Base-by-base conservation (phyloP, 2,888 invertebrate genomes). In the Dolichopus griseipennis region DNA sequence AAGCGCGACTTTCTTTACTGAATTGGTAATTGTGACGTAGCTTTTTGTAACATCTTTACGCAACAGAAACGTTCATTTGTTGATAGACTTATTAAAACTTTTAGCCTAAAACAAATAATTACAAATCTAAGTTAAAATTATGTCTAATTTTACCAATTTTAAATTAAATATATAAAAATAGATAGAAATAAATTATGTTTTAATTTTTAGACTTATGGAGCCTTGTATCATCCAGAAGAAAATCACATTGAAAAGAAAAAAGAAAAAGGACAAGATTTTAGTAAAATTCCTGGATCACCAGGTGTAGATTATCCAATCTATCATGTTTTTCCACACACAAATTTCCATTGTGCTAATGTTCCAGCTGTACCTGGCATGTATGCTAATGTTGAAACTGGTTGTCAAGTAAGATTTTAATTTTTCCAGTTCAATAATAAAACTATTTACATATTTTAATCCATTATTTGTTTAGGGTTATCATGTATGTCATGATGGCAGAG, bases 311-410 rank as follows among this genome's bases (percentile, higher is more conserved):
- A 88, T 81, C 93, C 93, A 0, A 83, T 92, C 67, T 92, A 88
- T 79, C 90, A 90, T 77, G 82, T 83, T 70, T 90, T 92, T 1
- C 93, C 93, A 0, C 85, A 87, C 41, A 93, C 93, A 21, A 85
- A 86, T 73, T 93, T 93, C 82, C 88, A 90, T 3, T 93, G 93
- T 76, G 84, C 86, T 66, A 85, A 88, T 73, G 92, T 93, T 61
- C 92, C 93, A 0, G 88, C 88, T 22, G 85, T 88, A 67, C 93
- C 93, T 2, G 93, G 93, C 73, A 93, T 93, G 88, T 93, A 93
- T 78, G 93, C 93, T n/a, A 92, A 93, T 76, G 88, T 91, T 1
- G 93, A 93, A 79, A 89, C 93, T 72, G 92, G 91, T 68, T 93
- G 93, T 74, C 93, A 93, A 86, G 91, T 90, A 70, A 71, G 69